Percentiles rank a stretch among this genome's conserved stretches.
Evolutionary conservation across 1,140 invertebrate species (phyloP).

Genomic region (Wasmannia auropunctata): DNA sequence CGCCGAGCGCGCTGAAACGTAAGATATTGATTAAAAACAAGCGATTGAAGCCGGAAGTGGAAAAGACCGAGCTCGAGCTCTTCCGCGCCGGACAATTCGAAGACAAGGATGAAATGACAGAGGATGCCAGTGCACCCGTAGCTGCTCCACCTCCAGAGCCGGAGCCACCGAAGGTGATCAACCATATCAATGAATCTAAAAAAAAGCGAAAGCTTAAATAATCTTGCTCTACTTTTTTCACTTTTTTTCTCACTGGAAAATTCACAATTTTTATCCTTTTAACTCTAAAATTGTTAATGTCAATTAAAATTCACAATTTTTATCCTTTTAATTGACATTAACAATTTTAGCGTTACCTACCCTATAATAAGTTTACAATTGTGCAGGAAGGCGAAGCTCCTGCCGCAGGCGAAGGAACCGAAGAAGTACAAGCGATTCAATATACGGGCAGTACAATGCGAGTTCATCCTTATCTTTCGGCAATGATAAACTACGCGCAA

Average conservation of each 20-base stretch:
- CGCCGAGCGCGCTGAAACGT: constrained; percentile 93
- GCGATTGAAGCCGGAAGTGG: constrained; percentile 97
- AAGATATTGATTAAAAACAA: constrained; percentile 99
- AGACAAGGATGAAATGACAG: constrained; percentile 93
- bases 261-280: neutral
- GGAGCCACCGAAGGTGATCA: constrained; percentile 79
- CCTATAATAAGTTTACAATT: neutral
- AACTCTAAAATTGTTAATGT: too few species aligned
- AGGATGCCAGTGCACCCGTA: constrained; percentile 93
- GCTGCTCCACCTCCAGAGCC: constrained; percentile 78
- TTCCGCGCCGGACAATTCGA: constrained; percentile 96
- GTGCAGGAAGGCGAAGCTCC: constrained; percentile 76
- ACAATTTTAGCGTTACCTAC: neutral
- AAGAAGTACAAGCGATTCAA: constrained; percentile 88
- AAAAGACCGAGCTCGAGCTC: constrained; percentile 96
- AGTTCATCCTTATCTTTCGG: constrained; percentile 99
- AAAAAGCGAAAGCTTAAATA: neutral
- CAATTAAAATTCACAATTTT: too few species aligned
- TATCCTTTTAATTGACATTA: too few species aligned
- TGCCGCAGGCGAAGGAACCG: constrained; percentile 86
- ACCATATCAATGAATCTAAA: neutral
- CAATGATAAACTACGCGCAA: constrained; percentile 99
- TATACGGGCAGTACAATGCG: constrained; percentile 99
- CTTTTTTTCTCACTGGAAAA: neutral
- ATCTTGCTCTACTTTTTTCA: neutral